Evolutionary conservation across 2,797 vertebrate species (phyloP), one percentile per base, ranked within the genome.

Genomic region (Adelosebastes latens): DNA sequence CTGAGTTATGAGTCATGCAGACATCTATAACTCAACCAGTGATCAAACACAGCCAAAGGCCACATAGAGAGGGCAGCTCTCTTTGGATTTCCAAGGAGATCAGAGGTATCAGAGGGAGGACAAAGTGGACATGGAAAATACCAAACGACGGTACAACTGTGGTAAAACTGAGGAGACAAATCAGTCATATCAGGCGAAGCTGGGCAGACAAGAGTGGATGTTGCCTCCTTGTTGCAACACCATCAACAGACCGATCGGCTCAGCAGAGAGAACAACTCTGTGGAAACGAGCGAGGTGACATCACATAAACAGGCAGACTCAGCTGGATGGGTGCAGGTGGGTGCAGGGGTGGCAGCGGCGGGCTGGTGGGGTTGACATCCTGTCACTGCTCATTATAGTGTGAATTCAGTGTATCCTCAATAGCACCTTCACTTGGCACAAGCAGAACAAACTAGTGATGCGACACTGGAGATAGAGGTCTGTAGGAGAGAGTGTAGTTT

Each of bases 241-340:
- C 82, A 73, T 85, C 86, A 79, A 63, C 46, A 24, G 59, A 59
- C 70, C 3, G 13, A 70, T 64, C 11, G 4, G 42, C 70, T 83
- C 49, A 52, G 66, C 22, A 25, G 65, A 73, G 60, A 58, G 32
- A 68, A 66, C 22, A 66, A 2, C 61, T 74, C 39, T 27, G 63
- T 55, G 63, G 58, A 74, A 67, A 79, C 5, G 36, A 87, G 72
- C 22, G 52, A 72, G 73, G 75, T 88, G 88, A 85, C 86, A 87
- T 86, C 80, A 86, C 77, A 46, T 34, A 70, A 76, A 49, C 91
- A 82, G 81, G 74, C 77, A 56, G 89, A 71, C 86, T 89, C 95
- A 94, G 92, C 90, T 95, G 95, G 91, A 88, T 82, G 88, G 83
- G 87, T 88, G 87, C 91, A 94, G 90, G 87, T 91, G 92, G 93